Base-by-base conservation (phyloP, 2,888 invertebrate genomes). In the Argyresthia albistria region DNA sequence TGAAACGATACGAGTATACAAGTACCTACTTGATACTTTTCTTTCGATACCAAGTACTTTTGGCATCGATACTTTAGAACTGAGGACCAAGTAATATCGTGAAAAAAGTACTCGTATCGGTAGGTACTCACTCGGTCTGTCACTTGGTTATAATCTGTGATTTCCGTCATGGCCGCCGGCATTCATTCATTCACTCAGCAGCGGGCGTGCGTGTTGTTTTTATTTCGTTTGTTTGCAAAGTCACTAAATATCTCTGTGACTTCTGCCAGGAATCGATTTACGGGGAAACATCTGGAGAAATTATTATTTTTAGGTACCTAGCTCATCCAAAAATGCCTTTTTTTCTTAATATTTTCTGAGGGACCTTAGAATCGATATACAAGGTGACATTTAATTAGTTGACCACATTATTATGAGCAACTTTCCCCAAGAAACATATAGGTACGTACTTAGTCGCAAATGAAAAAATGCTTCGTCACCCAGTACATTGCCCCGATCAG, bases 211-310 rank as follows among this genome's bases (percentile, higher is more conserved):
- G n/a, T n/a, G n/a, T n/a, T n/a, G n/a, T n/a, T n/a, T n/a, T n/a
- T n/a, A n/a, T n/a, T n/a, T n/a, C n/a, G n/a, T n/a, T n/a, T n/a
- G n/a, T n/a, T n/a, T n/a, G n/a, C n/a, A n/a, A n/a, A n/a, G n/a
- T n/a, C n/a, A n/a, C n/a, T n/a, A n/a, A n/a, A n/a, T n/a, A n/a
- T n/a, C n/a, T n/a, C 52, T 43, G 37, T 57, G 10, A 55, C 55
- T 54, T 47, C 50, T 42, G 50, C 52, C 15, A 55, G 52, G 51
- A 57, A 57, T 50, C 52, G 51, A 10, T 47, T 55, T 45, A 52
- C 53, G 4, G 53, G 53, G 6, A 55, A 57, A 55, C 52, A 56
- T 4, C 47, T 52, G 16, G 48, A 54, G 46, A 54, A 52, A 39
- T 46, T 52, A 42, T 50, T 48, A n/a, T 48, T 48, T 48, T 48